Conservation (phyloP, 2,797 vertebrate species). For the Tenualosa ilisha region DNA sequence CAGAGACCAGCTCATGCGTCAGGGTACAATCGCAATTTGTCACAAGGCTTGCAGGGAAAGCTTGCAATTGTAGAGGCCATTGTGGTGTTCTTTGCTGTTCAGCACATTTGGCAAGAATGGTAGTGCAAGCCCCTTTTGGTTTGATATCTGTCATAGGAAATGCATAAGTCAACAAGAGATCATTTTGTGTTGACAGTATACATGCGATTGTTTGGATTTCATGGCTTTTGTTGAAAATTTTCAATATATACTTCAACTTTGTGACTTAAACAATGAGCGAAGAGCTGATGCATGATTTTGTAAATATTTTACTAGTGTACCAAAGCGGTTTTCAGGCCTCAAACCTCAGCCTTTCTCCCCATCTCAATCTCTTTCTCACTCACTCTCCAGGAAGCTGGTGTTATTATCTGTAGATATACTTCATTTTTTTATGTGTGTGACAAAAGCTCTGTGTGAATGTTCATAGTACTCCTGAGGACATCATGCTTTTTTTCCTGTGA, state of each 20-base stretch:
- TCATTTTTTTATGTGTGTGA: neutral
- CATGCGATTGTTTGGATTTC: neutral
- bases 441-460: conserved; percentile 4
- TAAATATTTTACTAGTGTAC: conserved; percentile 1
- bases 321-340: neutral
- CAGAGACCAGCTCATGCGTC: conserved; percentile 22
- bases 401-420: neutral
- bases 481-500: neutral
- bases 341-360: neutral
- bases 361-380: neutral
- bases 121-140: neutral
- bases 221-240: conserved; percentile 7
- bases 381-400: neutral
- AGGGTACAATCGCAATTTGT: conserved; percentile 16
- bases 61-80: neutral
- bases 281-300: neutral
- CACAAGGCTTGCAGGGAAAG: neutral
- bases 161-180: conserved; percentile 5
- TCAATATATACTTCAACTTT: conserved; percentile 5
- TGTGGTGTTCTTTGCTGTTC: neutral
- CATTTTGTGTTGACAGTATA: conserved; percentile 5
- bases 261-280: conserved; percentile 15
- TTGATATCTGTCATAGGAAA: neutral
- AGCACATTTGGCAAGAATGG: neutral
- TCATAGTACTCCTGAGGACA: neutral